Evolutionary conservation across 2,113 vertebrate species (phyloP).

Genomic region (Onychostruthus taczanowskii): DNA sequence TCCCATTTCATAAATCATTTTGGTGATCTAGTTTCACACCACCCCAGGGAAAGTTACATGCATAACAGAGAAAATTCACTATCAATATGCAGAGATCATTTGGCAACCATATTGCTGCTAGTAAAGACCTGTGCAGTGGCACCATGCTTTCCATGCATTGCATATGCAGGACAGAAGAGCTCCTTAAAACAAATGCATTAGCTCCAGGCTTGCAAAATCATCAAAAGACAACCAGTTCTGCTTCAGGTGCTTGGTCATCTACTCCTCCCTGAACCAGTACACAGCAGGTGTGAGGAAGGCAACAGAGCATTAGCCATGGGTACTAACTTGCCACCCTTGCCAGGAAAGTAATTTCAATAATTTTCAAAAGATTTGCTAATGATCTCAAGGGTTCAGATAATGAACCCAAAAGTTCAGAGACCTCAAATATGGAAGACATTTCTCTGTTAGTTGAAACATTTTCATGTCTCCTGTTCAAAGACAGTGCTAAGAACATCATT

Average conservation of each 20-base stretch:
- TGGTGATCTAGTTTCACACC: background rate
- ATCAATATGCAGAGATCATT: slow-evolving; percentile 21
- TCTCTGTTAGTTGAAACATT: background rate
- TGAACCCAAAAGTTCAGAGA: background rate
- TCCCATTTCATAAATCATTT: slow-evolving; percentile 41
- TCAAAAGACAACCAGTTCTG: background rate
- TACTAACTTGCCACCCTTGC: background rate
- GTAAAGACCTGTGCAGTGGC: background rate
- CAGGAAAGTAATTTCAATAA: background rate
- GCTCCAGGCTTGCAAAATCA: background rate
- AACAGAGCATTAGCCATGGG: accelerated
- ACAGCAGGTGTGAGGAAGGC: accelerated
- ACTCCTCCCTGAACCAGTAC: background rate
- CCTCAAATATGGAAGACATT: background rate
- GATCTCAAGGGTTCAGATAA: background rate
- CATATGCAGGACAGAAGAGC: background rate
- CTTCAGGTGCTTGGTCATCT: background rate
- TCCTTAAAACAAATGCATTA: background rate
- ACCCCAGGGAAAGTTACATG: background rate
- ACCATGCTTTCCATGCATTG: background rate
- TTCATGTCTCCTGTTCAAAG: background rate
- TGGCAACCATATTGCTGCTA: background rate
- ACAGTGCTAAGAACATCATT: background rate
- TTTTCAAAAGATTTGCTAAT: background rate
- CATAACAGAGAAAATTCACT: background rate